Evolutionary conservation across 1,140 invertebrate genomes (phyloP), one percentile per base, ranked within the genome.

Genomic region (Scaptomyza hsui): DNA sequence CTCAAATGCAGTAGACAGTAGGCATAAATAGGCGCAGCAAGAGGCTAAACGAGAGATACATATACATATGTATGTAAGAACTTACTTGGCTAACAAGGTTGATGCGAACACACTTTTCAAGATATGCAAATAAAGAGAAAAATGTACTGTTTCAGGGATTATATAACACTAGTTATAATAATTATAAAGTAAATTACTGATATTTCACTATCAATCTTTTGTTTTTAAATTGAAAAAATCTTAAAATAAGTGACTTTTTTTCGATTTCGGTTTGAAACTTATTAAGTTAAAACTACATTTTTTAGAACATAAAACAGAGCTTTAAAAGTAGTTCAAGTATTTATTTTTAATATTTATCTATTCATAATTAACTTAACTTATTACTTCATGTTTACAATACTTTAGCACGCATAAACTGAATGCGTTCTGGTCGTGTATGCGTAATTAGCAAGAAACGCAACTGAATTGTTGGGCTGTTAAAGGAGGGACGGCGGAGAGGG

Each of bases 361-460:
- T 24, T 24, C n/a, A 15, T 7, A 7, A 42, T 2, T 13, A 29
- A 13, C 7, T 53, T 44, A 41, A n/a, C n/a, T n/a, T n/a, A n/a
- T n/a, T n/a, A n/a, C n/a, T n/a, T n/a, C n/a, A n/a, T n/a, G n/a
- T n/a, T 56, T 35, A 3, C 9, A 45, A 42, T 37, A 24, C 16
- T 12, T 18, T 12, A 19, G 16, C 1, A 18, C 51, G 49, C 62
- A 72, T 77, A 62, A 79, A 79, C 63, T 19, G 52, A 35, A 48
- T 39, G 24, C 26, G 32, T 44, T 45, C 9, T 61, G 37, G 41
- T 18, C 35, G 45, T 68, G 76, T 80, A 73, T 85, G 81, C 60
- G 81, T 85, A 86, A 85, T 85, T 85, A 85, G 81, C 81, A 85
- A 64, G 82, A 78, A 29, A 85, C 64, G 69, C 57, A 60, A 61